Base-by-base conservation (phyloP, 2,888 invertebrate genomes). In the Stegana nigrithorax region DNA sequence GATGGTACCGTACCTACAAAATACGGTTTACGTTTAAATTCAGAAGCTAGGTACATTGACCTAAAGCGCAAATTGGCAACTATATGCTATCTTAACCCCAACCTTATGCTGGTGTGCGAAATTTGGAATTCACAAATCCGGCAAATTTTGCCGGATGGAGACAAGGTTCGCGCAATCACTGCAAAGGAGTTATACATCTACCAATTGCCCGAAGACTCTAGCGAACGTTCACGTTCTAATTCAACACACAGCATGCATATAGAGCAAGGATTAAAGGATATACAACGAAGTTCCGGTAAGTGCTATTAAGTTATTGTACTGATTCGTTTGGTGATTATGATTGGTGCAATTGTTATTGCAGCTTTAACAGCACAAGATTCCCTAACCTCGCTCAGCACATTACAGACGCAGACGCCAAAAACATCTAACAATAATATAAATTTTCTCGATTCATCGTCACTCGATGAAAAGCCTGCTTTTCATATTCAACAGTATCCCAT, bases 1-100 rank as follows among this genome's bases (percentile, higher is more conserved):
- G 93, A 95, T 84, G 96, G 95, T 0, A 91, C 92, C 17, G 90
- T 92, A 56, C 96, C 96, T 0, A 88, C 91, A 0, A 93, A 94
- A 81, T 96, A 95, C 83, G 96, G 95, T 1, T 87, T 96, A 65
- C 88, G 94, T 1, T 88, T 96, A 23, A 93, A 92, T 83, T 92
- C 93, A 6, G 95, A 95, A 72, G 93, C 93, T 65, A 92, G 91
- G 51, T 93, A 93, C 77, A 80, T 87, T n/a, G 91, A 91, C 63
- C 84, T 96, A 44, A 95, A 94, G 86, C 88, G 89, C 67, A 90
- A 91, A 67, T 86, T 96, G 19, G 87, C 90, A 2, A 87, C 88
- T 8, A 83, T 92, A 59, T 91, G 91, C 71, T 88, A 88, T 12
- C 86, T 93, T 58, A 86, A 87, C 65, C 85, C 88, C 0, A 86